Evolutionary conservation across 2,888 invertebrate species (phyloP), one percentile per base, ranked within the genome.

Genomic region (Agrochola macilenta): DNA sequence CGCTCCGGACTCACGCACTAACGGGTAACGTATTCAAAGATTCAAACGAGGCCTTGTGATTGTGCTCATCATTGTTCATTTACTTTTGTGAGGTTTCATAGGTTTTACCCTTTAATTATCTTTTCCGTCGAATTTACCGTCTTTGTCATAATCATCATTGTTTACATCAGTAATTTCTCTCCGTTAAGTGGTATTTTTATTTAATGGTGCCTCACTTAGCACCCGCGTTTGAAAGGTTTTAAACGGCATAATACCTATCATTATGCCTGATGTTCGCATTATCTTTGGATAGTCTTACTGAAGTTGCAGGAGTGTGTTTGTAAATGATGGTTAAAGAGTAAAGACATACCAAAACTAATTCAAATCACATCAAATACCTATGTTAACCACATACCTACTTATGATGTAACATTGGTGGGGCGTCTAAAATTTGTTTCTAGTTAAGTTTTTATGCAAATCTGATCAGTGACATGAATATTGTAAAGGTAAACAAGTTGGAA

Each of bases 401-500:
- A 17, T 46, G n/a, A 30, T 46, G 14, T 63, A 46, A 69, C 46
- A 65, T 54, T 65, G 39, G 54, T 46, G 26, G 68, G 54, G 17
- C 46, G 17, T 63, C 30, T 14, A 69, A 49, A 69, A 61, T 74
- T 73, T 79, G 80, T 80, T 81, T 69, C 58, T 83, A 64, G 70
- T 83, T 68, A 69, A 49, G 11, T 82, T 74, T 81, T 72, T 75
- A 79, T 77, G 78, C 79, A 75, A 81, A 82, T 79, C 65, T 69
- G 81, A 81, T 79, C 70, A 79, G 76, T 85, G 81, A 78, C 79
- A 82, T 68, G 78, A 85, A 80, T 68, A 70, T 86, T 78, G 76
- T 87, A 86, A 88, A 90, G 87, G 88, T 88, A 88, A 89, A 86
- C 89, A 87, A 84, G 88, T 81, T 74, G 61, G 76, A 74, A 82